Evolutionary conservation across 92 coral and sea anemone genomes (phyloP).

Genomic region (Zoanthus sociatus): DNA sequence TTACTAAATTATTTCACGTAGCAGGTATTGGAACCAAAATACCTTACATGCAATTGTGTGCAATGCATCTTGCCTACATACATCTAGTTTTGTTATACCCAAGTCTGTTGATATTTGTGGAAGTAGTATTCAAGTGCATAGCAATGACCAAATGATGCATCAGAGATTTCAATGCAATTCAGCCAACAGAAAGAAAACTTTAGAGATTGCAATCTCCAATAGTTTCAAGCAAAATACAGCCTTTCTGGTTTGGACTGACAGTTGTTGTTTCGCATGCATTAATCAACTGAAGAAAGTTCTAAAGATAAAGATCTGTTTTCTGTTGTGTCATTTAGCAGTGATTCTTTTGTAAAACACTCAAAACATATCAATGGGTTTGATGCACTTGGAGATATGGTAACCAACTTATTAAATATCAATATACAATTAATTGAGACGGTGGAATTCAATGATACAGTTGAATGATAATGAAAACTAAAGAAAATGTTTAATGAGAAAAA

Average conservation of each 20-base stretch:
- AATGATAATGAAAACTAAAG: neutral
- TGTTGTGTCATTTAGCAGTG: conserved; percentile 11
- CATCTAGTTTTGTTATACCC: conserved; percentile 18
- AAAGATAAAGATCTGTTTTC: conserved; percentile 6
- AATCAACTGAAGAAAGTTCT: neutral
- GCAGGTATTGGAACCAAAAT: conserved; percentile 33
- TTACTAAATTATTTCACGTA: conserved; percentile 39
- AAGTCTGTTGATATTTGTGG: conserved; percentile 37
- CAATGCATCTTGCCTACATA: conserved; percentile 23
- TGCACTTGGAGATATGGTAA: conserved; percentile 28
- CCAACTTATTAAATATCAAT: conserved; percentile 3
- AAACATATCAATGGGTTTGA: conserved; percentile 19
- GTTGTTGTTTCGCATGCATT: conserved; percentile 3
- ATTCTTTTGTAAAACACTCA: conserved; percentile 26
- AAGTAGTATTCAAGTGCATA: conserved; percentile 19
- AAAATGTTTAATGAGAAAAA: conserved; percentile 27
- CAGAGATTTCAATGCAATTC: conserved; percentile 26
- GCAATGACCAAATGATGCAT: conserved; percentile 5
- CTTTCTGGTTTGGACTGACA: conserved; percentile 10
- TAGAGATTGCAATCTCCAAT: conserved; percentile 1
- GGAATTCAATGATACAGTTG: conserved; percentile 22
- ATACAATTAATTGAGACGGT: neutral
- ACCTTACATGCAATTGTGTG: conserved; percentile 29
- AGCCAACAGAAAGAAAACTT: conserved; percentile 31
- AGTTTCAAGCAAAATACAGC: conserved; percentile 9